Evolutionary conservation across 53 echinoderm and acorn worm species (phyloP).

Genomic region (Luidia sarsii): DNA sequence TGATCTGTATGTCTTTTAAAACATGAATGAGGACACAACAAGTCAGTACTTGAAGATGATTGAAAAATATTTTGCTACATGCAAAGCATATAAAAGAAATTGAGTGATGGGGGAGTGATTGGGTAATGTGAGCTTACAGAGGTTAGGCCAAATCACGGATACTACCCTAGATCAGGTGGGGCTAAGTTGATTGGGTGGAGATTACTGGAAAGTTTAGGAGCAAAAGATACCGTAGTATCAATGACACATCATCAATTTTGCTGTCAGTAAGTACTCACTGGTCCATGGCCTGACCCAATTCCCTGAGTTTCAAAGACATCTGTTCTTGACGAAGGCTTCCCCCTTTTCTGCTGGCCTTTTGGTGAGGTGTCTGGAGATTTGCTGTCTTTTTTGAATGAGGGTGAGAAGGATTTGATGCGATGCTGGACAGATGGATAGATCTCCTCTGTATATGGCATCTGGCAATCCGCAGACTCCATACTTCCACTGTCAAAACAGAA

Average conservation of each 20-base stretch:
- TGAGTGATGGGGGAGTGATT: no score
- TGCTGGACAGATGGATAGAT: slow-evolving; percentile 35
- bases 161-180: no score
- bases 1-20: no score
- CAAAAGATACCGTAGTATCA: no score
- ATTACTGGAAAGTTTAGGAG: neutral
- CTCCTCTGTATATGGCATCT: slow-evolving; percentile 13
- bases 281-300: slow-evolving; percentile 69
- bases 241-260: neutral
- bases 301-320: slow-evolving; percentile 83
- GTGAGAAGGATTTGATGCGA: slow-evolving; percentile 36
- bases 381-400: slow-evolving; percentile 19
- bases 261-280: neutral
- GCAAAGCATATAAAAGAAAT: no score
- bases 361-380: slow-evolving; percentile 62
- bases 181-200: no score
- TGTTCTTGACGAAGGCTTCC: slow-evolving; percentile 62
- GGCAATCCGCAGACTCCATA: slow-evolving; percentile 13
- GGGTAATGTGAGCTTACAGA: no score
- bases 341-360: slow-evolving; percentile 57
- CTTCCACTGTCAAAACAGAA: slow-evolving; percentile 16
- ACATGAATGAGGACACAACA: no score
- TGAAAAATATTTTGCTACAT: no score
- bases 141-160: no score
- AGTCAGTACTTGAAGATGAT: no score